Evolutionary conservation across 2,113 vertebrate genomes (phyloP), one percentile per base, ranked within the genome.

Genomic region (Hydrolagus affinis): DNA sequence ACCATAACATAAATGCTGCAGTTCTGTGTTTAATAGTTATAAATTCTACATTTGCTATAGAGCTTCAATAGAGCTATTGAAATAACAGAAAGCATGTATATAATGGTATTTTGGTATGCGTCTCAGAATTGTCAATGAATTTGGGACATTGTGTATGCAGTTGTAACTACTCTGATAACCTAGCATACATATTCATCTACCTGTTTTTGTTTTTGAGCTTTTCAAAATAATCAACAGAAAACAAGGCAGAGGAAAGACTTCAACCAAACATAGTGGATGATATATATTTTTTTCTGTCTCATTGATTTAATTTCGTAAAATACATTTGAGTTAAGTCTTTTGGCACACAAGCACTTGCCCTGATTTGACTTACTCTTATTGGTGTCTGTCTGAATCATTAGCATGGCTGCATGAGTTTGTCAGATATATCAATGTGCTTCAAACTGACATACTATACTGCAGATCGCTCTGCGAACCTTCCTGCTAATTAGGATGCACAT

Each of bases 341-440:
- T 80, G 32, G 21, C 57, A 25, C 66, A 32, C 59, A 64, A 80
- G 17, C 1, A 10, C 57, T 25, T 28, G 23, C 62, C 78, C 17
- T 32, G 14, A 17, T 56, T 66, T 64, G 23, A 83, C 28, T 66
- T n/a, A 28, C 78, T 66, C 32, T n/a, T 44, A 2, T 17, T 25
- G 23, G 44, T 62, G 8, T 60, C 56, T 62, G 15, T 64, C 23
- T 23, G 60, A 66, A 60, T 80, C 73, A 64, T 64, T 80, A 66
- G 28, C 28, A 83, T 9, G 14, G 73, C 56, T 75, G 56, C 17
- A 56, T 75, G 56, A 56, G 21, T 75, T 66, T 68, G 62, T 32
- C 78, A 83, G 60, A 4, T 77, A 28, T 3, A 28, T 68, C 28
- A 83, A 83, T 66, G 25, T 83, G 78, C 78, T 80, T 23, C 60